Conservation (phyloP, 2,797 vertebrate species). For the Alectoris magna region DNA sequence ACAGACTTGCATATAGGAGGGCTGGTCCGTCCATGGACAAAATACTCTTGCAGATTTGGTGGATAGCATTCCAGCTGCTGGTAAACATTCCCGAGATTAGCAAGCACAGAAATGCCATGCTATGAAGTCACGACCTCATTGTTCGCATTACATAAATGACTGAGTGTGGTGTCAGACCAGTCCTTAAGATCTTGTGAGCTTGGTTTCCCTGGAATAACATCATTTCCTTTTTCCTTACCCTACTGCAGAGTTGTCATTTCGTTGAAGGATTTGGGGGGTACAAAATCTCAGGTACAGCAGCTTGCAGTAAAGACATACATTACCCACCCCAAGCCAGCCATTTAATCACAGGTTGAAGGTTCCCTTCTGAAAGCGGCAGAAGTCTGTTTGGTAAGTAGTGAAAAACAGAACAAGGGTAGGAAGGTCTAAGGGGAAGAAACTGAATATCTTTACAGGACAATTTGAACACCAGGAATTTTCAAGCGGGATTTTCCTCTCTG, state of each 20-base stretch:
- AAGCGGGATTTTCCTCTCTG: neutral
- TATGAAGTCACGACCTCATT: neutral
- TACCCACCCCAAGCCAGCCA: neutral
- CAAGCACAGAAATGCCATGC: neutral
- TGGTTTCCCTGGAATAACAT: neutral
- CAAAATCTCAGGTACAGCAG: neutral
- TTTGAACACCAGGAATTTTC: neutral
- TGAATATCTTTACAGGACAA: neutral
- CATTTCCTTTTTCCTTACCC: neutral
- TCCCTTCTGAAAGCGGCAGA: neutral
- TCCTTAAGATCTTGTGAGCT: neutral
- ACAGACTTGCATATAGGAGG: rapidly evolving
- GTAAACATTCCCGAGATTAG: neutral
- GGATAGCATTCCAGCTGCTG: neutral
- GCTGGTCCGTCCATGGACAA: neutral
- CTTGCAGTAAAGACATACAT: neutral
- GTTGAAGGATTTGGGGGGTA: neutral
- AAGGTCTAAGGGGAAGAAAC: neutral
- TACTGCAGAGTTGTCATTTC: neutral
- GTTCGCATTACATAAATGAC: neutral
- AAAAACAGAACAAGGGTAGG: neutral
- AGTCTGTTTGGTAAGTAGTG: neutral
- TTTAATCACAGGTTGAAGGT: neutral
- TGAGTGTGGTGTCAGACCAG: neutral
- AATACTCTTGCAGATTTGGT: neutral